A percentile compares a stretch with the other conserved stretches of the same genome.
phyloP scores from a whole-genome alignment of 1,140 invertebrate genomes.

The Plutomurus gul region DNA sequence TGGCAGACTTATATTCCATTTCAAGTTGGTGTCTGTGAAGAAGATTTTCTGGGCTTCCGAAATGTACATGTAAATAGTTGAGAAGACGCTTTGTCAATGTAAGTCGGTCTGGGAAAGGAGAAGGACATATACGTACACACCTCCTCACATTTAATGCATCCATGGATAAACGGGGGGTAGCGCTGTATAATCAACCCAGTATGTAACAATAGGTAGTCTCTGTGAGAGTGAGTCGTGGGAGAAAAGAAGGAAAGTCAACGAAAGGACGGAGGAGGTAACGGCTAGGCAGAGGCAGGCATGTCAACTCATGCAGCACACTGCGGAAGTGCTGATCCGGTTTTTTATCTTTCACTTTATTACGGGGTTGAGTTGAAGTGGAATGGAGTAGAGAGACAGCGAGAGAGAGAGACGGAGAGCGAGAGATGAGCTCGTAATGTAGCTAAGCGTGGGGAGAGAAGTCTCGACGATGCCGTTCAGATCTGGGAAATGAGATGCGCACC shows the following conservation, averaged over 20 bases:
- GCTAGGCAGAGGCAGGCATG: conserved; percentile 2
- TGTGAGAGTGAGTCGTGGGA: not conserved
- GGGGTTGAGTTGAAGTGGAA: conserved; percentile 11
- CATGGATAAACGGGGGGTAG: no score
- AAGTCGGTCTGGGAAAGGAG: no score
- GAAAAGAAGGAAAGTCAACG: not conserved
- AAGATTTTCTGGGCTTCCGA: not conserved
- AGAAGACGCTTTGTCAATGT: no score
- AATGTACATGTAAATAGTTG: no score
- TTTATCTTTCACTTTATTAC: conserved; percentile 4
- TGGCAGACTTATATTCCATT: no score
- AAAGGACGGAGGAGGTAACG: conserved; percentile 12
- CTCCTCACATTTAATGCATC: no score
- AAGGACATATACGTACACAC: no score
- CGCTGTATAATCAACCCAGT: no score
- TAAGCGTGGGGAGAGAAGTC: not conserved
- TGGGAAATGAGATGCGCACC: conserved; percentile 19
- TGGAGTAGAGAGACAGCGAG: not conserved
- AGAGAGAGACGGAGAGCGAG: no score
- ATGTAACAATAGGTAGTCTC: no score
- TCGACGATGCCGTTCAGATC: not conserved
- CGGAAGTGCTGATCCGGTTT: conserved; percentile 27
- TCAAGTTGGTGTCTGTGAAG: not conserved
- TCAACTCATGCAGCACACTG: conserved; percentile 25
- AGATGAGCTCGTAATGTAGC: no score